Base-by-base conservation (phyloP, 2,113 vertebrate genomes). In the Ardeotis arabs region DNA sequence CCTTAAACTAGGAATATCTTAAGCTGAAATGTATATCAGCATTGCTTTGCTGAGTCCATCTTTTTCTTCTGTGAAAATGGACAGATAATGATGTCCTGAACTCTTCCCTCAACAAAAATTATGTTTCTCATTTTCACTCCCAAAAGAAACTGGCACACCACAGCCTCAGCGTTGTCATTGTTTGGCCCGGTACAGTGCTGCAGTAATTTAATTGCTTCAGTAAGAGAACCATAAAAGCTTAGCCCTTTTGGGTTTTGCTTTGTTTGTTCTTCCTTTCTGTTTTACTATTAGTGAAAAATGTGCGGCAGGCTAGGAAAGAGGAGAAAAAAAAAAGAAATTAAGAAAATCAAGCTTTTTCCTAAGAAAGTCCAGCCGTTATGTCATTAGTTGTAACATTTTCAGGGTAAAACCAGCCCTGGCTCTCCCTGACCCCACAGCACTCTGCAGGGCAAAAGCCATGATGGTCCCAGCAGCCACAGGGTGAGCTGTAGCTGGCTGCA, bases 21-120 rank as follows among this genome's bases (percentile, higher is more conserved):
- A 41, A 72, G 50, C n/a, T 69, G n/a, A 89, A 80, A 66, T 14
- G 17, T 27, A 6, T 18, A 74, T 28, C 29, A 91, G 37, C 49
- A 82, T 66, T 89, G 56, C 27, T 84, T 84, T 73, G 35, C 31
- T 68, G 50, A 49, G 31, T 35, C 12, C 49, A 62, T 84, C 95
- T 96, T 92, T 56, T 66, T 49, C 35, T 66, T 49, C 35, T 19
- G 41, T 50, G 73, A 91, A 88, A 93, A 74, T 74, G 72, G 82
- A 92, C 2, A 27, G 37, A 62, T 79, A 89, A 93, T 29, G 29
- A 89, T 90, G 72, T 55, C 52, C 86, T 52, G 79, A 86, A 84
- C 83, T 77, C 75, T 82, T 74, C 50, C 23, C 39, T 74, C 77
- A 89, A 41, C 52, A 84, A 55, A 39, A 91, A 82, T 73, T 60